These are phyloP conservation scores for Myotis vivesi DNA, from an alignment of 2,797 vertebrate genomes.

Conservation along the genomic window DNA sequence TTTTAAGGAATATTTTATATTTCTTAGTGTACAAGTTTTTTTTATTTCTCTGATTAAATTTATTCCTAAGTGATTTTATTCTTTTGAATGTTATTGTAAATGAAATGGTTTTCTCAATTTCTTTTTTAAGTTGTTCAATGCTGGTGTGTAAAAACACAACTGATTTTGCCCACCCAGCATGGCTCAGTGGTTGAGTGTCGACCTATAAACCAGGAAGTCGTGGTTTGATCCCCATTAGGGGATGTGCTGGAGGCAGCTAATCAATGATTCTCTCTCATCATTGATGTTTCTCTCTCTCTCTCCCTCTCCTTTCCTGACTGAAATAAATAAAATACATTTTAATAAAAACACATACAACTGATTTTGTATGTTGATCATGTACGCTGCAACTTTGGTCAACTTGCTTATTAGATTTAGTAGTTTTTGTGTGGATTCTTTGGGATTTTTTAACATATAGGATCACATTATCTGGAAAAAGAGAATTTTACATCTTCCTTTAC, in stretches of 20 bases:
- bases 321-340: too few species aligned
- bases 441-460: neutral
- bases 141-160: neutral
- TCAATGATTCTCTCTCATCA: too few species aligned
- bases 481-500: neutral
- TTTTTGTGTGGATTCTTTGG: neutral
- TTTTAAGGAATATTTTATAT: neutral
- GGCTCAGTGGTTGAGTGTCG: too few species aligned
- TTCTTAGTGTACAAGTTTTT: neutral
- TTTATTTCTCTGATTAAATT: neutral
- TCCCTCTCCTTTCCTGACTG: too few species aligned
- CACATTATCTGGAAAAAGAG: neutral
- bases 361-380: neutral
- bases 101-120: neutral
- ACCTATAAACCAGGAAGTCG: too few species aligned
- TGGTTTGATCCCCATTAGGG: too few species aligned
- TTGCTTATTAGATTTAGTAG: neutral
- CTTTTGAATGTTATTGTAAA: neutral
- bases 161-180: too few species aligned
- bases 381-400: neutral
- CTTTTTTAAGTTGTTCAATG: constrained; percentile 20
- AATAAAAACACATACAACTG: neutral
- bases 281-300: too few species aligned
- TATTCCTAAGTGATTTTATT: neutral
- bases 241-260: too few species aligned